These are phyloP conservation scores for Mamestra brassicae DNA, from an alignment of 2,888 invertebrate species.

Conservation along the genomic window DNA sequence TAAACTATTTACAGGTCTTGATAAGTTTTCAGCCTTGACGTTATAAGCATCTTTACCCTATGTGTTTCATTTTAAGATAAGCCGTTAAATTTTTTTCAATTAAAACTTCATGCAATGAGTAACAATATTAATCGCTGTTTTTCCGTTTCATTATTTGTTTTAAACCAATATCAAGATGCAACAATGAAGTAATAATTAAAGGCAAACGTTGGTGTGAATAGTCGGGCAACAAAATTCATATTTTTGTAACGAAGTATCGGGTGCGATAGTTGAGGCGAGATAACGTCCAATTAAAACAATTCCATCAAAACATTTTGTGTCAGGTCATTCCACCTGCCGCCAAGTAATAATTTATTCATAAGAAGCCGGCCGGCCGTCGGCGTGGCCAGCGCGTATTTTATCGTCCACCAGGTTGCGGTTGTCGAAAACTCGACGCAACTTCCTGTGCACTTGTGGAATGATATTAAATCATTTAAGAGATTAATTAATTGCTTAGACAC, in stretches of 20 bases:
- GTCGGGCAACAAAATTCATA: constrained; percentile 85
- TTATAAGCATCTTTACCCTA: constrained; percentile 6
- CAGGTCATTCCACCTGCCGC: constrained; percentile 90
- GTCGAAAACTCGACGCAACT: constrained; percentile 62
- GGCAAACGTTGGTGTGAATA: constrained; percentile 84
- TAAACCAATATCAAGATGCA: constrained; percentile 78
- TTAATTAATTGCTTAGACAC: constrained; percentile 1
- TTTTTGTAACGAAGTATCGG: constrained; percentile 83
- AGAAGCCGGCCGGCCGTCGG: constrained; percentile 79
- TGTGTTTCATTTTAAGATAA: constrained; percentile 20
- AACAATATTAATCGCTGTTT: constrained; percentile 74
- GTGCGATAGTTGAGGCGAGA: constrained; percentile 84
- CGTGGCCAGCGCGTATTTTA: constrained; percentile 65
- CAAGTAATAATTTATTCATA: constrained; percentile 88
- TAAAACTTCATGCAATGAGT: constrained; percentile 67
- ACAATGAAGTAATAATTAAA: constrained; percentile 77
- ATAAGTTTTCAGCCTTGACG: background rate
- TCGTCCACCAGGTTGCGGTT: constrained; percentile 58
- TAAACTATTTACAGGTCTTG: background rate
- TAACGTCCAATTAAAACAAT: constrained; percentile 91
- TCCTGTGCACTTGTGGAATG: constrained; percentile 55
- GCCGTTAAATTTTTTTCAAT: constrained; percentile 33
- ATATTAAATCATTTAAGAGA: constrained; percentile 28
- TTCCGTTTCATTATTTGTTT: constrained; percentile 82
- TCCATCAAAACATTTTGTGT: constrained; percentile 91